Conservation (phyloP, 2,888 invertebrate genomes). For the Psylliodes chrysocephalus region DNA sequence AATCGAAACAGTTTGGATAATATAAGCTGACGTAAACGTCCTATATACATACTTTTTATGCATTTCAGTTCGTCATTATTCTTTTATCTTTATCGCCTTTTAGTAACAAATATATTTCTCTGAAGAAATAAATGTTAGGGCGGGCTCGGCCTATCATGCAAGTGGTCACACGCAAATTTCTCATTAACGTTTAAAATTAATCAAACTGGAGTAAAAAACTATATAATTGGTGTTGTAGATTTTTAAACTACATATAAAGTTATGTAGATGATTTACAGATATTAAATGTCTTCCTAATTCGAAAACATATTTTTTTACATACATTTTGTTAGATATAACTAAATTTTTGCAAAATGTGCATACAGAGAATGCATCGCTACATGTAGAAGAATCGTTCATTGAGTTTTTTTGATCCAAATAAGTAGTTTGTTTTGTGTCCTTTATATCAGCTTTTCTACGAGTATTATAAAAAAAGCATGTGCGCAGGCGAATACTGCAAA, state of each 20-base stretch:
- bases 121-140: slow-evolving; percentile 36
- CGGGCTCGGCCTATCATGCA: slow-evolving; percentile 33
- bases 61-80: not conserved
- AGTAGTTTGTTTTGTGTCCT: too few species aligned
- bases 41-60: not conserved
- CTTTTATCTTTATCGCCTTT: slow-evolving; percentile 29
- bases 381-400: too few species aligned
- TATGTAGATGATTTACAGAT: slow-evolving; percentile 17
- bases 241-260: slow-evolving; percentile 21
- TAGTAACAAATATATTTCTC: slow-evolving; percentile 39
- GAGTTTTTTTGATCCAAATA: too few species aligned
- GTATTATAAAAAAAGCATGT: too few species aligned
- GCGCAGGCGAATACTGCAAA: too few species aligned
- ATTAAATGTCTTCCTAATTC: not conserved
- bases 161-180: slow-evolving; percentile 42
- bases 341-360: too few species aligned
- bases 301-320: too few species aligned
- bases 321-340: too few species aligned
- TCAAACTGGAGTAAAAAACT: slow-evolving; percentile 41
- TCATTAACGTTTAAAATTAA: slow-evolving; percentile 45
- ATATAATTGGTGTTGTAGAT: slow-evolving; percentile 27
- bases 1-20: too few species aligned
- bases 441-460: too few species aligned
- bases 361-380: too few species aligned
- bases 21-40: not conserved